Conservation (phyloP, 64 coral and sea anemone genomes). For the Platygyra sinensis region DNA sequence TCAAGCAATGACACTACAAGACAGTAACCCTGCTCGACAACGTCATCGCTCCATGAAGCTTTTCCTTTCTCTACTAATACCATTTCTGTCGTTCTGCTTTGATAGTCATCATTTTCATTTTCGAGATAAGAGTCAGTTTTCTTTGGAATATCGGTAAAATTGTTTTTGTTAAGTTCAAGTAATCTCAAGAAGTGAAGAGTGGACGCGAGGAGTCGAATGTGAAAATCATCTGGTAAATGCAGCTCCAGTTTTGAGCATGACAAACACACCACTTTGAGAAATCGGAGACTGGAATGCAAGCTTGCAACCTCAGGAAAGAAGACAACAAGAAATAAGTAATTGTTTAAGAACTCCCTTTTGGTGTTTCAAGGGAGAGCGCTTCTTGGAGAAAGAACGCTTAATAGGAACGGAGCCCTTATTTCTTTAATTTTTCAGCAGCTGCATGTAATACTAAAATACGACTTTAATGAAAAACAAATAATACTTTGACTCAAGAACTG, state of each 20-base stretch:
- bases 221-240: constrained; percentile 35
- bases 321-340: neutral
- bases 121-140: neutral
- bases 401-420: too few species aligned
- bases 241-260: constrained; percentile 20
- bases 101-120: neutral
- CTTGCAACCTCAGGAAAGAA: neutral
- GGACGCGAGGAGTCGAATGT: constrained; percentile 17
- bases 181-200: constrained; percentile 27
- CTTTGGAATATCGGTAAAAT: neutral
- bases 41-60: neutral
- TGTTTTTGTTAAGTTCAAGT: neutral
- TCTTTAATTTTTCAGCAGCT: too few species aligned
- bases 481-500: too few species aligned
- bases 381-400: too few species aligned
- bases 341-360: too few species aligned
- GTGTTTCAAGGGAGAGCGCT: too few species aligned
- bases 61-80: neutral
- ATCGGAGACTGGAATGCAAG: constrained; percentile 33
- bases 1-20: constrained; percentile 42
- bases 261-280: constrained; percentile 25
- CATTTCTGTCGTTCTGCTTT: neutral
- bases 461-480: too few species aligned
- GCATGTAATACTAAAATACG: too few species aligned
- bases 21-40: neutral